phyloP scores from a whole-genome alignment of 2,113 vertebrate species.

The Indicator maculatus region DNA sequence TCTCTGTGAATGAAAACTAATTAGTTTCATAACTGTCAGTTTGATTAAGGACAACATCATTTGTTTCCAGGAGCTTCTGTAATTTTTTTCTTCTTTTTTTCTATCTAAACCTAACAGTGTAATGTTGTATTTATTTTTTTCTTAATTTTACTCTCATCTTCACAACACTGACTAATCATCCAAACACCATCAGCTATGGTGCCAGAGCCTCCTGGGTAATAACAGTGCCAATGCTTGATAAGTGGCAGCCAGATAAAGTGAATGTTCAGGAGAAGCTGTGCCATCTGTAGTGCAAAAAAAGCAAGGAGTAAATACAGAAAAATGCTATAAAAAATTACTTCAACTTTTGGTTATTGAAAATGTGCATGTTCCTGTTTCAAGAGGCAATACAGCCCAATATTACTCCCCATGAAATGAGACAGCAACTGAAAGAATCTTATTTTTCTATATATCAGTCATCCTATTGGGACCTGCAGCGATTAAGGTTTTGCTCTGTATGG shows the following conservation, averaged over 20 bases:
- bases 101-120: background rate
- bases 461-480: background rate
- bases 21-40: background rate
- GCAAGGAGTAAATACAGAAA: background rate
- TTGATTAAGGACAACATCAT: background rate
- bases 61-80: background rate
- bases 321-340: background rate
- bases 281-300: background rate
- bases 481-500: background rate
- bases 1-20: background rate
- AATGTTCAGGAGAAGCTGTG: background rate
- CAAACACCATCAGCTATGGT: background rate
- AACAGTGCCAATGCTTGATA: background rate
- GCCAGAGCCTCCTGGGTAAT: conserved; percentile 11
- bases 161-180: background rate
- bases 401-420: background rate
- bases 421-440: background rate
- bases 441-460: background rate
- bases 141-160: conserved; percentile 34
- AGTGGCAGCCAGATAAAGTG: conserved; percentile 2
- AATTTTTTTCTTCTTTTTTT: background rate
- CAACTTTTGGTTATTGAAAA: background rate
- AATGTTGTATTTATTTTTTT: conserved; percentile 14
- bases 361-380: background rate
- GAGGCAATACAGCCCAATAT: background rate